Base-by-base conservation (phyloP, 2,113 vertebrate genomes). In the Pygathrix nemaeus region DNA sequence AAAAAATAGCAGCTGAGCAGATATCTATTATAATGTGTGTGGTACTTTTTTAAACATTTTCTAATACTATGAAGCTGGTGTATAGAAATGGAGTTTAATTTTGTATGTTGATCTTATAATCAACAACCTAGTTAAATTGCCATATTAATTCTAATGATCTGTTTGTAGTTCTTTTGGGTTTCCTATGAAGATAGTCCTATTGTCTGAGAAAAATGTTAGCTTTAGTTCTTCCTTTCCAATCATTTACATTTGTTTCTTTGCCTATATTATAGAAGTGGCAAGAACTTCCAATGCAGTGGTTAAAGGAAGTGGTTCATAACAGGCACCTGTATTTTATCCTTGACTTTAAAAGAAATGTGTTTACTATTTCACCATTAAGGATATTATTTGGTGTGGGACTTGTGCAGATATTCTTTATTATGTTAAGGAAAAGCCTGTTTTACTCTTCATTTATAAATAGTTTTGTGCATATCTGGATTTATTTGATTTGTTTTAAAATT, bases 401-500 rank as follows among this genome's bases (percentile, higher is more conserved):
- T 83, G 90, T 81, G 23, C n/a, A 79, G 57, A 27, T 61, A 45
- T n/a, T 76, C 30, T 85, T 88, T 90, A 18, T 88, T 32, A 68
- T 43, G 75, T 75, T 59, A 86, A 84, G 55, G 32, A 93, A 90
- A 45, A 68, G 23, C 72, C 55, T 88, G 3, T 89, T 61, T 57
- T 55, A 45, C 23, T 13, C 21, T 72, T 82, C 5, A 25, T 93
- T 90, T 93, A 52, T 68, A 38, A 87, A 70, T 55, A 80, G 17
- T 14, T 3, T 2, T 75, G 18, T 84, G 13, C 57, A 6, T 82
- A 8, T n/a, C 12, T 45, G 6, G 12, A 45, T 57, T 79, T 85
- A 61, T 55, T 75, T 43, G 57, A 45, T 40, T 95, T 10, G 11
- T 61, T 96, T 97, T 87, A n/a, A 92, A 92, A 83, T 92, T 11